These are phyloP conservation scores for Tipula lateralis DNA, from an alignment of 2,888 invertebrate genomes.

Conservation along the genomic window DNA sequence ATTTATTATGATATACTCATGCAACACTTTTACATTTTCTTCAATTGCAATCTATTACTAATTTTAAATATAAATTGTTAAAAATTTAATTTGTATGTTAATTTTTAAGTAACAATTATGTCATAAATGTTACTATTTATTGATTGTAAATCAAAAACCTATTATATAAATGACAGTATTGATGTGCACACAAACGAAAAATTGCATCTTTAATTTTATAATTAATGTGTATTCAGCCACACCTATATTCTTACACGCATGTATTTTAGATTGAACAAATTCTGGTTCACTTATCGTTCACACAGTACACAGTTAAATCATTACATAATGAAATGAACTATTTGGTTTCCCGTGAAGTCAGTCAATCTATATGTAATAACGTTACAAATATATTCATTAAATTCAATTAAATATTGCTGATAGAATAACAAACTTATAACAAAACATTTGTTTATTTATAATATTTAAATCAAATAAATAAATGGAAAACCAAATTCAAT, in stretches of 20 bases:
- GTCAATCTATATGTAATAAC: background rate
- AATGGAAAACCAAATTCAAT: background rate
- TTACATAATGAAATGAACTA: background rate
- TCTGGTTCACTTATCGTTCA: background rate
- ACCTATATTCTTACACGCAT: background rate
- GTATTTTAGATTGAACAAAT: background rate
- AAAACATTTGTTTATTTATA: background rate
- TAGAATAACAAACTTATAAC: background rate
- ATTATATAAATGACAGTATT: background rate
- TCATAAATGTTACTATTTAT: background rate
- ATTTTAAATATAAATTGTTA: background rate
- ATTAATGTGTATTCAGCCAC: no score
- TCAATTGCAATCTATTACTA: no score
- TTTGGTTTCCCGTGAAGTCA: background rate
- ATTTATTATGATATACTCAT: no score
- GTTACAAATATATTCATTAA: background rate
- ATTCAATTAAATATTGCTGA: constrained; percentile 12
- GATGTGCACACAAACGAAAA: background rate
- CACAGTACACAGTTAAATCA: background rate
- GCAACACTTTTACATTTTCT: no score
- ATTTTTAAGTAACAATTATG: background rate
- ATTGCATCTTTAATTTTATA: background rate
- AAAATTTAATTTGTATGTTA: background rate
- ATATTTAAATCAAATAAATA: background rate
- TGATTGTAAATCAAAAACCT: background rate